These are phyloP conservation scores for Rhabdomys pumilio DNA, from an alignment of 2,797 vertebrate genomes.

Conservation along the genomic window DNA sequence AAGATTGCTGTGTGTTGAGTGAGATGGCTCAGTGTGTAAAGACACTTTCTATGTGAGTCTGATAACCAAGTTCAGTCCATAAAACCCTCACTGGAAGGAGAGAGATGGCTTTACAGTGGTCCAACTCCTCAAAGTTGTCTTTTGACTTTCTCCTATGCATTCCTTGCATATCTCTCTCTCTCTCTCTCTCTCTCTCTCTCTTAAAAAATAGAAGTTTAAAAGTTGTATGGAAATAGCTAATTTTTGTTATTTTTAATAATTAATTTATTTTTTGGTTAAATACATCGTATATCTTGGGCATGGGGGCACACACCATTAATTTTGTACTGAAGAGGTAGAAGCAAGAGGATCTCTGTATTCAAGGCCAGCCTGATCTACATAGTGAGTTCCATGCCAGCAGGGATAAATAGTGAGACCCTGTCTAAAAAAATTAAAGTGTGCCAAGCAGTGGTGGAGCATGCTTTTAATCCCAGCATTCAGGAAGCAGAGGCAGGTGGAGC, in stretches of 20 bases:
- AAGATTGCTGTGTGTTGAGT: no score
- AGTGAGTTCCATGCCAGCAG: no score
- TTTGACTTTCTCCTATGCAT: not conserved
- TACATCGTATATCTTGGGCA: not conserved
- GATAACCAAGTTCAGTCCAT: not conserved
- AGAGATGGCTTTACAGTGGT: not conserved
- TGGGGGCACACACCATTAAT: no score
- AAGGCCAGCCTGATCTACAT: not conserved
- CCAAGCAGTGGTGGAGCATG: not conserved
- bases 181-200: no score
- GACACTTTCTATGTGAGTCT: not conserved
- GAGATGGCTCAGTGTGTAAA: not conserved
- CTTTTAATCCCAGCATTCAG: not conserved
- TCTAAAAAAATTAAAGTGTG: not conserved
- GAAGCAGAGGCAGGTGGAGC: not conserved
- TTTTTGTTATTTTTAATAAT: constrained; percentile 1
- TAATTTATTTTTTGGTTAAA: constrained; percentile 4
- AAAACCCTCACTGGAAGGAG: not conserved
- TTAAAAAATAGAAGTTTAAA: not conserved
- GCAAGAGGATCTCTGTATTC: not conserved
- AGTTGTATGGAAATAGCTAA: not conserved
- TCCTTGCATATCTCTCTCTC: no score
- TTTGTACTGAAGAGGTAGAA: not conserved
- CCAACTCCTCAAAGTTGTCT: not conserved
- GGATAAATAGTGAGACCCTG: no score